Conservation (phyloP, 1,140 invertebrate species). For the Drosophila mauritiana region DNA sequence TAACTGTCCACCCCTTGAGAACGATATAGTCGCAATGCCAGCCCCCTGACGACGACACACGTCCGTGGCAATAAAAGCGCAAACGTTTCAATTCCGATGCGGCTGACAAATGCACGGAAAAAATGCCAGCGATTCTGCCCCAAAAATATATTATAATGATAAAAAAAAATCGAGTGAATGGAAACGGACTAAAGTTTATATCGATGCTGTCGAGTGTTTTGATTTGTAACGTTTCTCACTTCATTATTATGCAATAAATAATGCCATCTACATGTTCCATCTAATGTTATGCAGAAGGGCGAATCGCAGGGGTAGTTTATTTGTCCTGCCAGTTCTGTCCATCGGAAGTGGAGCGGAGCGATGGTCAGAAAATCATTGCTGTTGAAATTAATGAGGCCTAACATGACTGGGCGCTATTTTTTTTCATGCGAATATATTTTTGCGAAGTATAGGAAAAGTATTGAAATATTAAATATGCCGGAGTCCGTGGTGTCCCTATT, state of each 20-base stretch:
- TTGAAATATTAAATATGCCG: too few relatives aligned
- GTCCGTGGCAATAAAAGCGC: conserved; percentile 75
- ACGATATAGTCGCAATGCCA: conserved; percentile 7
- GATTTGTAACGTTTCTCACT: conserved; percentile 85
- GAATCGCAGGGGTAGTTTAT: conserved; percentile 36
- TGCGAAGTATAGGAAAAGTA: not conserved
- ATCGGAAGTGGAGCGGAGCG: conserved; percentile 66
- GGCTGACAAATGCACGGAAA: conserved; percentile 80
- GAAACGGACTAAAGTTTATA: conserved; percentile 62
- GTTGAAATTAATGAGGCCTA: conserved; percentile 70
- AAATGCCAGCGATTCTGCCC: conserved; percentile 66
- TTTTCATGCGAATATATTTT: conserved; percentile 13
- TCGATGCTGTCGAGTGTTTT: conserved; percentile 83
- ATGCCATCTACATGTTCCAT: conserved; percentile 63
- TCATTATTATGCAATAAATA: conserved; percentile 85
- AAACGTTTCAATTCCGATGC: conserved; percentile 84
- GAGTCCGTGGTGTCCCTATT: too few relatives aligned
- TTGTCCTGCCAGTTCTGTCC: conserved; percentile 10
- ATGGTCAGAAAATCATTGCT: conserved; percentile 44
- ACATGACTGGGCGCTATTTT: conserved; percentile 52
- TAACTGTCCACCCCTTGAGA: conserved; percentile 13
- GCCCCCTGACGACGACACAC: conserved; percentile 54
- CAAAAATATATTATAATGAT: conserved; percentile 75
- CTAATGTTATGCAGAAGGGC: conserved; percentile 21
- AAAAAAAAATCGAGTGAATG: conserved; percentile 58